A percentile compares a stretch with the other conserved stretches of the same genome.
Evolutionary conservation across 2,888 invertebrate species (phyloP).

Genomic region (Pterostichus niger): DNA sequence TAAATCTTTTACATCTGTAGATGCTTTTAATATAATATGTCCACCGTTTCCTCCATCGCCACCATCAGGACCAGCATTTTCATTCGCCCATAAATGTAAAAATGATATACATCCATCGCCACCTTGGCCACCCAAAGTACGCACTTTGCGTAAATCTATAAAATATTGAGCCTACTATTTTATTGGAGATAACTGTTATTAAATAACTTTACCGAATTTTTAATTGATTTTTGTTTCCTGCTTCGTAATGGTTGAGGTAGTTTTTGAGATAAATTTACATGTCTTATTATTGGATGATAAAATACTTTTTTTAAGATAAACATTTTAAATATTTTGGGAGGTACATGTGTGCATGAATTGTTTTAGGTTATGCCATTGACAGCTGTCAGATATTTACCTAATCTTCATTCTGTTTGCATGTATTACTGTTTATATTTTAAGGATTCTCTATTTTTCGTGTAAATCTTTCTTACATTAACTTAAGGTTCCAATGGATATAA

Average conservation of each 20-base stretch:
- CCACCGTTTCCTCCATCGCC: constrained; percentile 98
- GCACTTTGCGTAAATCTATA: constrained; percentile 85
- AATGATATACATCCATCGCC: constrained; percentile 97
- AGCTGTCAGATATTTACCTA: neutral
- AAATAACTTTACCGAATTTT: constrained; percentile 74
- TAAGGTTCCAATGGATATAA: neutral
- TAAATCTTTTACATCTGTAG: constrained; percentile 84
- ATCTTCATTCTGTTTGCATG: too few relatives aligned
- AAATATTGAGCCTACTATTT: constrained; percentile 80
- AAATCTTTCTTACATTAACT: too few relatives aligned
- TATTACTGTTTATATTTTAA: too few relatives aligned
- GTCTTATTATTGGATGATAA: neutral
- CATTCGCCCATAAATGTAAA: constrained; percentile 88
- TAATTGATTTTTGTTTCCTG: constrained; percentile 77
- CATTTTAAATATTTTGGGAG: constrained; percentile 10
- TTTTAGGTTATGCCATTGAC: neutral
- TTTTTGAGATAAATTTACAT: constrained; percentile 70
- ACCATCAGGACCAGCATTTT: constrained; percentile 95
- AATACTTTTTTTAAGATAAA: constrained; percentile 10
- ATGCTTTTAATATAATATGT: constrained; percentile 92
- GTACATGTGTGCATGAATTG: neutral
- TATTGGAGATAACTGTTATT: constrained; percentile 33
- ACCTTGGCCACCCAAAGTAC: constrained; percentile 90
- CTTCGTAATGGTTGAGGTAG: constrained; percentile 76
- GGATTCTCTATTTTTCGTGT: too few relatives aligned